Conservation (phyloP, 2,888 invertebrate species). For the Antitype chi region DNA sequence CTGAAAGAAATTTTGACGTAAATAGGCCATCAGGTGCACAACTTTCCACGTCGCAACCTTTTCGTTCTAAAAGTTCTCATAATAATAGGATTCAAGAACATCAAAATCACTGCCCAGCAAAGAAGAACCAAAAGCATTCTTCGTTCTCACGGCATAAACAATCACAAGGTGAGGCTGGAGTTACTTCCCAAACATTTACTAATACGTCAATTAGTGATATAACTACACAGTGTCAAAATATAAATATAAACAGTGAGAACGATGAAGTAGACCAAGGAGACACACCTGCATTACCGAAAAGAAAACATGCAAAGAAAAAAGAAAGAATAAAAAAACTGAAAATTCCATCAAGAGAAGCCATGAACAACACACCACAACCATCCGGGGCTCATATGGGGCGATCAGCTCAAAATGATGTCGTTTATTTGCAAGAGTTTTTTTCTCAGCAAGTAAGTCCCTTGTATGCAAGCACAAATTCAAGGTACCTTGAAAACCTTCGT, state of each 20-base stretch:
- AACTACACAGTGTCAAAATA: constrained; percentile 66
- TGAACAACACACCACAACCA: constrained; percentile 60
- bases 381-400: constrained; percentile 58
- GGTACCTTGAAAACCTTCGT: constrained; percentile 83
- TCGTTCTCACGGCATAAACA: constrained; percentile 58
- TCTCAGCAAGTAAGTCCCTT: constrained; percentile 76
- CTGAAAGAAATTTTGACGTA: constrained; percentile 71
- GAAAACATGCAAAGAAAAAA: constrained; percentile 81
- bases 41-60: constrained; percentile 74
- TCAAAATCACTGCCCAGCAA: constrained; percentile 55
- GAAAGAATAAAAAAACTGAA: constrained; percentile 78
- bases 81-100: constrained; percentile 70
- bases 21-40: constrained; percentile 72
- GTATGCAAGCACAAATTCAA: constrained; percentile 79
- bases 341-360: constrained; percentile 69
- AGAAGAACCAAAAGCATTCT: constrained; percentile 54
- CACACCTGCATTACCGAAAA: constrained; percentile 68
- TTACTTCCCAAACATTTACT: constrained; percentile 51
- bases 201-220: constrained; percentile 67
- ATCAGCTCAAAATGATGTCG: constrained; percentile 62
- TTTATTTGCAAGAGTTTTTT: constrained; percentile 79
- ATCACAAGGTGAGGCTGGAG: constrained; percentile 52
- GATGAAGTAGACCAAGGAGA: constrained; percentile 65
- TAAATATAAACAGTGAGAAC: constrained; percentile 70
- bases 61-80: constrained; percentile 70